Conservation (phyloP, 2,113 vertebrate genomes). For the Oncorhynchus keta region DNA sequence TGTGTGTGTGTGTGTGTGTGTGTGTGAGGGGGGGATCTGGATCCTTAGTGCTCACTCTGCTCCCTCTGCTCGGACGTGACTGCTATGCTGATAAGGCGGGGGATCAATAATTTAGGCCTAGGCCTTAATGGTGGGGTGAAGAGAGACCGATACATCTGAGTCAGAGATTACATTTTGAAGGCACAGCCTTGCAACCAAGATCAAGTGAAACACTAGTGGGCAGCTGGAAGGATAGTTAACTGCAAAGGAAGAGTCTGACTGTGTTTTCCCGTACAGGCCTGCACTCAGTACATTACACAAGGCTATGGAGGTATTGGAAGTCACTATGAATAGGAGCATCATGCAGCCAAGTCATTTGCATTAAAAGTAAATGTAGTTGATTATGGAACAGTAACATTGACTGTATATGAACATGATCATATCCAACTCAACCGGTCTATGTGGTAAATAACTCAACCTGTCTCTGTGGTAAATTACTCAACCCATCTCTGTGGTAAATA, state of each 20-base stretch:
- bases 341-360: slow-evolving; percentile 52
- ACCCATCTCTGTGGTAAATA: no score
- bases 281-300: slow-evolving; percentile 11
- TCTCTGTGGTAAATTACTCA: no score
- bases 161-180: slow-evolving; percentile 72
- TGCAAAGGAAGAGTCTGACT: slow-evolving; percentile 21
- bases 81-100: slow-evolving; percentile 93
- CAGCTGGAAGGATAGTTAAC: slow-evolving; percentile 39
- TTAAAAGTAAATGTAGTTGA: slow-evolving; percentile 61
- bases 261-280: slow-evolving; percentile 47
- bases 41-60: slow-evolving; percentile 69
- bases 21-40: slow-evolving; percentile 78
- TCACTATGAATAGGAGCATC: slow-evolving; percentile 30
- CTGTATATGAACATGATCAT: slow-evolving; percentile 56
- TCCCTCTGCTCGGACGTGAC: slow-evolving; percentile 85
- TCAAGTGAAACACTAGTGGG: not conserved
- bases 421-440: slow-evolving; percentile 23
- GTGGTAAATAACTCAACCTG: no score
- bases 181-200: slow-evolving; percentile 38
- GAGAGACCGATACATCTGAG: slow-evolving; percentile 85
- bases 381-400: slow-evolving; percentile 65
- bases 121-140: slow-evolving; percentile 87
- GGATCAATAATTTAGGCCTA: slow-evolving; percentile 99
- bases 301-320: slow-evolving; percentile 34
- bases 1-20: slow-evolving; percentile 30